Evolutionary conservation across 2,797 vertebrate species (phyloP), one percentile per base, ranked within the genome.

Genomic region (Fringilla coelebs): DNA sequence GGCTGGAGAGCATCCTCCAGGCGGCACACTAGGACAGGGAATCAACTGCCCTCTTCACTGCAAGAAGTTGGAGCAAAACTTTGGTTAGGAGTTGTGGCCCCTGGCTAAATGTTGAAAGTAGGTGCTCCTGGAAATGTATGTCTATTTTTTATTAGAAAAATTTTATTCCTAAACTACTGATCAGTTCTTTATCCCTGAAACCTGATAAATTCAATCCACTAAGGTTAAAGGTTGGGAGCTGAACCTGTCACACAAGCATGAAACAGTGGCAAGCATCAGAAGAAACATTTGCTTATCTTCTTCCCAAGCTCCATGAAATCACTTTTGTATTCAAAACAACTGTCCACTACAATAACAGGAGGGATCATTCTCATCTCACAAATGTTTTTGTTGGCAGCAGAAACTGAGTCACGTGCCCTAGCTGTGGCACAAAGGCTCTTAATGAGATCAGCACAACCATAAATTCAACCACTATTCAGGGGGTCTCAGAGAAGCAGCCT

Each of bases 381-480:
- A 60, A 75, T 31, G 36, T 54, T 90, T 85, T 65, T 2, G 0
- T 2, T 89, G 75, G 41, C 75, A 93, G 38, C 18, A 88, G 54
- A 68, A 93, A 77, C 19, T n/a, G 36, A 48, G 45, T 66, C 21
- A 10, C 21, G 6, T 36, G 32, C 15, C 67, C 22, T 31, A n/a
- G 24, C 46, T 38, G 40, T 51, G 31, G 17, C 58, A 94, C 40
- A 91, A 80, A 90, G 43, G 34, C 17, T 85, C 48, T 43, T 57
- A 89, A 82, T 43, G 58, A 88, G 49, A 80, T 72, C 65, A 89
- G 28, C 49, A 57, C 10, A 85, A 57, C 60, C 67, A 87, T 77
- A 93, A 87, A 93, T 90, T 85, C 36, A 90, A 17, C 5, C 22
- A 36, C 55, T 16, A 21, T 85, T 90, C 46, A 78, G 66, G 40